These are phyloP conservation scores for Pomatorhinus ruficollis DNA, from an alignment of 2,113 vertebrate species.

Conservation along the genomic window DNA sequence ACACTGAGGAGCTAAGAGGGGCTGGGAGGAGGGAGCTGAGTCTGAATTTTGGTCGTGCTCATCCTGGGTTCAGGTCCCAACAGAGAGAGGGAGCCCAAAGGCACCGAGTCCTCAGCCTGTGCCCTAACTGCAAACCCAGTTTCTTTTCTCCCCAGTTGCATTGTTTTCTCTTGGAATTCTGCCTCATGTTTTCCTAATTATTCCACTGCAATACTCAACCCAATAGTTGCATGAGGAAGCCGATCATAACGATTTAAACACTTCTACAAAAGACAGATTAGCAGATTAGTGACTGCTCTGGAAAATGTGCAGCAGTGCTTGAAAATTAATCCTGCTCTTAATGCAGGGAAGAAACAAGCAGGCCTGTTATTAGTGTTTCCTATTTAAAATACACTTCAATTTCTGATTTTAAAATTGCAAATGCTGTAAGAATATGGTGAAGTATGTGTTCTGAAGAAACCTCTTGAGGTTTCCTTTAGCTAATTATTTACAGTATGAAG, in stretches of 20 bases:
- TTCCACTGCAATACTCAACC: not conserved
- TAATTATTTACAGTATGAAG: conserved; percentile 52
- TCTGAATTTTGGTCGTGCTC: fast-evolving
- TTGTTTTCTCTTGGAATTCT: conserved; percentile 13
- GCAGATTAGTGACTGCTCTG: conserved; percentile 38
- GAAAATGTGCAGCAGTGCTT: conserved; percentile 27
- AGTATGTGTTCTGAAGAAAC: conserved; percentile 27
- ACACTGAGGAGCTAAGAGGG: not conserved
- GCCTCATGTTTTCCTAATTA: conserved; percentile 21
- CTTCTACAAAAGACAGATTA: conserved; percentile 41
- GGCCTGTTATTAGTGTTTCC: conserved; percentile 56
- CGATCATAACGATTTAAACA: not conserved
- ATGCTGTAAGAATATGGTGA: not conserved
- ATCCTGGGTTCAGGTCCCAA: not conserved
- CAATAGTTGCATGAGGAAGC: not conserved
- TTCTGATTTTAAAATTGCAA: conserved; percentile 16
- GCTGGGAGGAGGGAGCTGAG: not conserved
- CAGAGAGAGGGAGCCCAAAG: not conserved
- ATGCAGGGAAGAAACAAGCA: not conserved
- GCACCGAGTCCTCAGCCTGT: not conserved
- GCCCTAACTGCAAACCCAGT: not conserved
- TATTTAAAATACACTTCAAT: conserved; percentile 51
- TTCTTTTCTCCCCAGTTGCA: not conserved
- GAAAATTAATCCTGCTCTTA: conserved; percentile 42
- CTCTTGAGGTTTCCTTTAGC: conserved; percentile 33